Conservation (phyloP, 2,888 invertebrate genomes). For the Lycaena phlaeas region DNA sequence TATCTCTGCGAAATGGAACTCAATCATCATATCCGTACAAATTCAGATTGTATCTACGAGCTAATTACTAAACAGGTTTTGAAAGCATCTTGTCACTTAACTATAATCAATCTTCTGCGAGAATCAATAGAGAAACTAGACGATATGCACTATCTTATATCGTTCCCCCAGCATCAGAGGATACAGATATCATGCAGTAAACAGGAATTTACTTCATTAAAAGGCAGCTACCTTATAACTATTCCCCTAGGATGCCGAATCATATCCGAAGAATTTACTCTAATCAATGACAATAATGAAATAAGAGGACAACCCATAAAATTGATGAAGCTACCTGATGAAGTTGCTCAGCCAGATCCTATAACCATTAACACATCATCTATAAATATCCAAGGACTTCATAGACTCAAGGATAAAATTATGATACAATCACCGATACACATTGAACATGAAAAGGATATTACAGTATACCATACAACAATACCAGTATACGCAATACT, state of each 20-base stretch:
- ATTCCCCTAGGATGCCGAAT: constrained; percentile 11
- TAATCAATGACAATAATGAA: constrained; percentile 12
- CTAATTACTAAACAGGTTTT: constrained; percentile 16
- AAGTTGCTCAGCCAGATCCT: background rate
- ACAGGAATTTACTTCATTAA: constrained; percentile 7
- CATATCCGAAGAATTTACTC: constrained; percentile 10
- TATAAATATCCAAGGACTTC: constrained; percentile 11
- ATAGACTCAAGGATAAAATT: constrained; percentile 11
- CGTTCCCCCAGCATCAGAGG: constrained; percentile 2
- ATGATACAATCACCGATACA: constrained; percentile 10
- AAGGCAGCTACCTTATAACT: constrained; percentile 14
- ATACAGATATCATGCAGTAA: constrained; percentile 6
- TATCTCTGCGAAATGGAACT: constrained; percentile 14
- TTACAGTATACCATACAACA: constrained; percentile 12
- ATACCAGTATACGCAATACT: background rate
- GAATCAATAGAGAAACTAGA: constrained; percentile 11
- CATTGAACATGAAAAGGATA: constrained; percentile 2
- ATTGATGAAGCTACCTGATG: constrained; percentile 11
- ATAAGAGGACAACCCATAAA: constrained; percentile 15
- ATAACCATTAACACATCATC: constrained; percentile 11
- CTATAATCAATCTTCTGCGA: background rate
- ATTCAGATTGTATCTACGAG: constrained; percentile 15
- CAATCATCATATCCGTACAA: constrained; percentile 11
- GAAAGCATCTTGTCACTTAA: constrained; percentile 10
- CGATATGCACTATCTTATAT: constrained; percentile 1